Base-by-base conservation (phyloP, 2,888 invertebrate genomes). In the Brachylomia viminalis region DNA sequence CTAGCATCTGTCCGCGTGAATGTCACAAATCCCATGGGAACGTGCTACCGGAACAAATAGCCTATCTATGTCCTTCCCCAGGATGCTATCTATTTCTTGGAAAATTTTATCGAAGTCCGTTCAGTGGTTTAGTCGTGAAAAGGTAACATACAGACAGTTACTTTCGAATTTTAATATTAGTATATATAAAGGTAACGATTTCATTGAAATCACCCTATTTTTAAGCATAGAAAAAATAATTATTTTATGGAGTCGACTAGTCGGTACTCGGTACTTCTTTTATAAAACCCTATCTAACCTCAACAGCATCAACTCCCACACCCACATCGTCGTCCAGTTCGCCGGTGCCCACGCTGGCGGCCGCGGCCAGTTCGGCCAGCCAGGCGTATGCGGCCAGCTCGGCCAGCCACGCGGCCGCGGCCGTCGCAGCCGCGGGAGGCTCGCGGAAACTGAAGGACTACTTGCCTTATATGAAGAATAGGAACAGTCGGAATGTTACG, bases 391-490 rank as follows among this genome's bases (percentile, higher is more conserved):
- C 30, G 4, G 15, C 8, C 56, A 0, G 38, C 5, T n/a, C 65
- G 27, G 20, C 15, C 17, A 15, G 38, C 27, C n/a, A 3, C 0
- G 72, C 74, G 8, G 61, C n/a, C 62, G 23, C 47, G 33, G 23
- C 4, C 4, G 23, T 11, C 0, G 42, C 71, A 0, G 33, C 27
- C 1, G 52, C n/a, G 4, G 65, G 65, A 0, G 80, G 49, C 8
- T n/a, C 86, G 6, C 47, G 98, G 30, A 99, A 99, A 91, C 95
- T 99, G 54, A 98, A 99, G 91, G 99, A 99, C 94, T 99, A 98
- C 92, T 95, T 99, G 72, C 98, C 98, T 0, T 98, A 97, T 76
- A 98, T 98, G 97, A 98, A 98, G 90, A 95, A 90, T 45, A 92
- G 96, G 71, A 86, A 80, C 8, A 85, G 91, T 0, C 91, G 94